Evolutionary conservation across 2,888 invertebrate genomes (phyloP), one percentile per base, ranked within the genome.

Genomic region (Peribatodes rhomboidaria): DNA sequence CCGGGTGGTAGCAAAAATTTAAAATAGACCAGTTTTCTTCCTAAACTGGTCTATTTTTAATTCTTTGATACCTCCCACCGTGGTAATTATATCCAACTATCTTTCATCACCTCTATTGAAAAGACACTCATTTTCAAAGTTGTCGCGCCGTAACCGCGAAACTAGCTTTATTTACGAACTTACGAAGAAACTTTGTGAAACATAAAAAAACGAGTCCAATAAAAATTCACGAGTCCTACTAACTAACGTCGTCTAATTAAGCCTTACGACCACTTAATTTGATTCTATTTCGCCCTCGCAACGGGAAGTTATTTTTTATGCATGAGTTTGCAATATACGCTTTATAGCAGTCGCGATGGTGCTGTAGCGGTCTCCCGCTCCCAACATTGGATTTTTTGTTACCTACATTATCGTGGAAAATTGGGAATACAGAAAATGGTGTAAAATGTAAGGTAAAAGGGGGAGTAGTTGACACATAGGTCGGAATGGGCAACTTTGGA

Each of bases 271-370:
- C 46, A 14, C 39, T 49, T 58, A 47, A 58, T 37, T 39, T 37
- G 39, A 27, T 49, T 58, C 27, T 35, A 27, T 57, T 39, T 35
- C 49, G 3, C 57, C 39, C 49, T 44, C 49, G 33, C 31, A 31
- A 27, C 10, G 10, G 39, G 11, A 58, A 49, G 22, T 31, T 47
- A 47, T 58, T 58, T 46, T 47, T 49, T 58, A 58, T 58, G 20
- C 58, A 58, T 49, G 49, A 57, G 56, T 37, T 46, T 44, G 55
- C 55, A 16, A 42, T 55, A 55, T 52, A 55, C 44, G 33, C 22
- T 16, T 46, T 56, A 33, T 41, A 20, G 55, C 53, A 10, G 31
- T 20, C 20, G 37, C 18, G 35, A 50, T 39, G 37, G 18, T 1
- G 9, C 27, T 13, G 53, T 13, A 10, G 10, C n/a, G n/a, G n/a